Percentiles rank a stretch among this genome's conserved stretches.
Evolutionary conservation across 1,140 invertebrate species (phyloP).

Genomic region (Drosophila erecta): DNA sequence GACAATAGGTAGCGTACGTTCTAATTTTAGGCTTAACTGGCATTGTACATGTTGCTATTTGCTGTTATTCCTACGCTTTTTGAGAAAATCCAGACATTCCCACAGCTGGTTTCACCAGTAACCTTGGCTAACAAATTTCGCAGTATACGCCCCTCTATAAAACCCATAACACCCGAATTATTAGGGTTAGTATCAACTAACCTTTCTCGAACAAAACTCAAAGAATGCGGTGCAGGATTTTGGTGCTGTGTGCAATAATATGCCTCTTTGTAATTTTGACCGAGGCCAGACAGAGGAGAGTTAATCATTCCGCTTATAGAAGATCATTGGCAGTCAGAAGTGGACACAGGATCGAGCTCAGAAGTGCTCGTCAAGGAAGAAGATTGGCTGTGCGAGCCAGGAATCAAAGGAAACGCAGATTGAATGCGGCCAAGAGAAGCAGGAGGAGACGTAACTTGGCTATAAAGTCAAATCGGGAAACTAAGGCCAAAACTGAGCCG

Average conservation of each 20-base stretch:
- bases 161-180: slow-evolving; percentile 5
- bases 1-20: not conserved
- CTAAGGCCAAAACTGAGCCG: not conserved
- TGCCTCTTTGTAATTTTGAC: slow-evolving; percentile 33
- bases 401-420: not conserved
- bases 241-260: slow-evolving; percentile 26
- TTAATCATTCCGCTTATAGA: not conserved
- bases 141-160: slow-evolving; percentile 21
- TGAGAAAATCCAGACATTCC: slow-evolving; percentile 14
- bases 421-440: slow-evolving; percentile 21
- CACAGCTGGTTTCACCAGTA: slow-evolving; percentile 29
- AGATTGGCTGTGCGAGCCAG: slow-evolving; percentile 4
- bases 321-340: slow-evolving; percentile 8
- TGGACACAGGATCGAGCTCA: not conserved
- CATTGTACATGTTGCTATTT: slow-evolving; percentile 14
- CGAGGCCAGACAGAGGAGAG: slow-evolving; percentile 24
- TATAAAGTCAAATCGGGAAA: slow-evolving; percentile 4
- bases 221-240: slow-evolving; percentile 29
- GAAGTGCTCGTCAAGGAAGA: slow-evolving; percentile 1
- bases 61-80: slow-evolving; percentile 1
- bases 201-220: not conserved
- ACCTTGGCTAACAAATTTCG: slow-evolving; percentile 18
- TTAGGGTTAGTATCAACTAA: slow-evolving; percentile 26
- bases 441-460: not conserved
- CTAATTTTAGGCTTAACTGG: slow-evolving; percentile 16